Base-by-base conservation (phyloP, 2,113 vertebrate species). In the Brienomyrus longianalis region DNA sequence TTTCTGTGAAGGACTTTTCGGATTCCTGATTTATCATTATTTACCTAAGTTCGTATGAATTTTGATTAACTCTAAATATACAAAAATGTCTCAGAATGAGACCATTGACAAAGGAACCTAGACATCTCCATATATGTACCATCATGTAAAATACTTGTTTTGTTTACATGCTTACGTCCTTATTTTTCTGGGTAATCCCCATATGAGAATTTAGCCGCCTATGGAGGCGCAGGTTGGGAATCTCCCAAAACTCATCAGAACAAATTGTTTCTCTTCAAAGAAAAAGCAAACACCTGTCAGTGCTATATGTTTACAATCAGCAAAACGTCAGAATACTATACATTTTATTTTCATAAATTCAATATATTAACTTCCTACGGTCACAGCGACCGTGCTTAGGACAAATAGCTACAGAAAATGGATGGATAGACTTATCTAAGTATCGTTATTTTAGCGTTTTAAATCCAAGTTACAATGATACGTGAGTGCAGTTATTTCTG, bases 121-220 rank as follows among this genome's bases (percentile, higher is more conserved):
- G 17, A 43, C 1, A 43, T 35, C 74, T 80, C 74, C 74, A 59
- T 56, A 27, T 59, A 87, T 11, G 54, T 59, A 43, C 19, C 52
- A 43, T 0, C 15, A 3, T n/a, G 39, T 70, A 62, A 62, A 54
- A 83, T 39, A 15, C 17, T 51, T 89, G 17, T 83, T 89, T 89
- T 80, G 70, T 89, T 80, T 89, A 89, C 88, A 89, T 89, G 50
- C 50, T 51, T 80, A 51, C 70, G 19, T 17, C 27, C 23, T 43
- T 56, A n/a, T 17, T 6, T 50, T 54, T 35, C 19, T 51, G 93
- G 93, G 93, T 92, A 92, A 92, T 93, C 91, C 92, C 92, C 91
- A 89, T 17, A 10, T 9, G 31, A 91, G 52, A 85, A 27, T 70
- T 27, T 70, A 31, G 13, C 27, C 86, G 88, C 90, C 86, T 19